These are phyloP conservation scores for Mesorhabditis sp. DNA, from an alignment of 2,888 invertebrate genomes.

Conservation along the genomic window DNA sequence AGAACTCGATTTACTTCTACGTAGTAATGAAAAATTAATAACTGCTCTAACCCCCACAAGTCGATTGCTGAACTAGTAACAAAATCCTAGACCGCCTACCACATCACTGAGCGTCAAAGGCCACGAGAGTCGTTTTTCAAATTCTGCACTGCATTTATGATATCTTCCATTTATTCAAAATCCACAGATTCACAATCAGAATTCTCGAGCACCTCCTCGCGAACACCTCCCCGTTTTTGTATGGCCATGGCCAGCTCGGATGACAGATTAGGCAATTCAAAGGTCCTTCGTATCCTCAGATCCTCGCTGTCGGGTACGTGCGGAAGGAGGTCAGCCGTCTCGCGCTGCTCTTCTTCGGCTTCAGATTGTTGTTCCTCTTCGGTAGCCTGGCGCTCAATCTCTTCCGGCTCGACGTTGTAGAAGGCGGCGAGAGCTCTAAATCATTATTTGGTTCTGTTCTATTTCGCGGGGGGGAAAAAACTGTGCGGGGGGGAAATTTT, in stretches of 20 bases:
- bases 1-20: no score
- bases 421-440: constrained; percentile 6
- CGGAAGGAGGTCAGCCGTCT: background rate
- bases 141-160: no score
- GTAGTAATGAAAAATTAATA: no score
- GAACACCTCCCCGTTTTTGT: constrained; percentile 17
- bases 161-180: constrained; percentile 3
- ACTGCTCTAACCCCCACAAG: no score
- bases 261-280: background rate
- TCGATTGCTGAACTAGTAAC: no score
- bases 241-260: constrained; percentile 17
- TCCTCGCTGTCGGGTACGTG: background rate
- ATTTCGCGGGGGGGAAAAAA: no score
- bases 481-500: no score
- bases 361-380: background rate
- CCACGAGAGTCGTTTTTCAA: no score
- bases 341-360: background rate
- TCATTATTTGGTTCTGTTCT: background rate
- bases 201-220: constrained; percentile 19
- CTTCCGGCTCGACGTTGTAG: background rate
- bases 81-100: no score
- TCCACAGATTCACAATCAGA: background rate
- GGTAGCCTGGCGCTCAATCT: background rate
- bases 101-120: no score
- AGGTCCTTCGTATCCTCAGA: background rate